These are phyloP conservation scores for Cercocebus atys DNA, from an alignment of 2,113 vertebrate species.

Conservation along the genomic window DNA sequence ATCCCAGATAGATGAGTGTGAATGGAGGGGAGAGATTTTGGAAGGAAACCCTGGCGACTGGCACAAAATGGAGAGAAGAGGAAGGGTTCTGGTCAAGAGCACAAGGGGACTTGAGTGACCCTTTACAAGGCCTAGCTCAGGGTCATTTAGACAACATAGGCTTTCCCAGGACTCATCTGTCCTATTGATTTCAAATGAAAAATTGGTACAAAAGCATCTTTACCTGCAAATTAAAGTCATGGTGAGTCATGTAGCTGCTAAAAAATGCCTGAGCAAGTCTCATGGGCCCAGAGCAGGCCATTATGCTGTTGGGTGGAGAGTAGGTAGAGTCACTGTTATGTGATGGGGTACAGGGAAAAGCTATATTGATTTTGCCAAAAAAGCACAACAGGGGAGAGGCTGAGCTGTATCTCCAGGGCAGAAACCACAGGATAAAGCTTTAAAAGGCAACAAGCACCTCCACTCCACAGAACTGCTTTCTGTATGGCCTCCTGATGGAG, in stretches of 20 bases:
- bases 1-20: background rate
- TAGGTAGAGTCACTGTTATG: background rate
- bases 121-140: background rate
- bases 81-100: background rate
- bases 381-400: background rate
- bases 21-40: background rate
- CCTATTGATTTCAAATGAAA: background rate
- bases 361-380: background rate
- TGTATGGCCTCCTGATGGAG: background rate
- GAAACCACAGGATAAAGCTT: background rate
- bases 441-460: background rate
- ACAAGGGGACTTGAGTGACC: background rate
- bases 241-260: background rate
- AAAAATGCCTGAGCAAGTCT: background rate
- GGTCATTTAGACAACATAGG: background rate
- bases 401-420: background rate
- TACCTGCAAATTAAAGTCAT: background rate
- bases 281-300: background rate
- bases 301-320: background rate
- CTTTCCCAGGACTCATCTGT: background rate
- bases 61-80: background rate
- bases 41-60: background rate
- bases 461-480: background rate
- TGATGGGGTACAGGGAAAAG: background rate
- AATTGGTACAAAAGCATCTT: background rate